Evolutionary conservation across 2,113 vertebrate species (phyloP).

Genomic region (Todiramphus chloris): DNA sequence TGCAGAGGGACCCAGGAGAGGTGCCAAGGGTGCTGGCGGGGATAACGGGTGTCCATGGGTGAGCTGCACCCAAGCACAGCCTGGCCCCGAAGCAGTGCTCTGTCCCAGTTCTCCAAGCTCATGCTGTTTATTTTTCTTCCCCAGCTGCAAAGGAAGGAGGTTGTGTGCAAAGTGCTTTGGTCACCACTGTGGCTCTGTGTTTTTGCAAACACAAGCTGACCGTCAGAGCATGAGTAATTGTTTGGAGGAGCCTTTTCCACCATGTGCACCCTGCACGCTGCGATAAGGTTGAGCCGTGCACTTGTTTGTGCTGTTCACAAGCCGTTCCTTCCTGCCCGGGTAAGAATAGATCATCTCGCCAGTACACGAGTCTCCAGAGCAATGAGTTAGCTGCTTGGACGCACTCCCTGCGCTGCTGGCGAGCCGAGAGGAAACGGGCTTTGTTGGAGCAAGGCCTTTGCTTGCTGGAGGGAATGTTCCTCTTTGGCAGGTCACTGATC

Average conservation of each 20-base stretch:
- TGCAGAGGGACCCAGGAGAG: background rate
- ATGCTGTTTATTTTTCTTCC: background rate
- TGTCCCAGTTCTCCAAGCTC: background rate
- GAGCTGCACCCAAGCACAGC: background rate
- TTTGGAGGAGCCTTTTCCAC: background rate
- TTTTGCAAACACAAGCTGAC: background rate
- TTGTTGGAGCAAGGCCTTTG: background rate
- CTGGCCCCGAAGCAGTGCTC: background rate
- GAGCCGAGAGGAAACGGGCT: background rate
- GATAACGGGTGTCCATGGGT: background rate
- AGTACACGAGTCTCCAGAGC: background rate
- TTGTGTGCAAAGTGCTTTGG: background rate
- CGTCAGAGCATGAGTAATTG: background rate
- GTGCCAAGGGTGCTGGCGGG: background rate
- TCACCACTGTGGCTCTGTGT: background rate
- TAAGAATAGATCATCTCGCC: background rate
- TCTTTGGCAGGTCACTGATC: background rate
- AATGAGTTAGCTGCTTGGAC: background rate
- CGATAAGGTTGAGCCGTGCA: background rate
- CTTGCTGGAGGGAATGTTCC: background rate
- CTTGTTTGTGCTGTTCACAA: background rate
- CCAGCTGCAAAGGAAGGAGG: background rate
- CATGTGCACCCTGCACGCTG: background rate
- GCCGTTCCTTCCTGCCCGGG: background rate
- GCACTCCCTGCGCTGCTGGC: accelerated